Evolutionary conservation across 2,888 invertebrate species (phyloP), one percentile per base, ranked within the genome.

Genomic region (Junonia oenone): DNA sequence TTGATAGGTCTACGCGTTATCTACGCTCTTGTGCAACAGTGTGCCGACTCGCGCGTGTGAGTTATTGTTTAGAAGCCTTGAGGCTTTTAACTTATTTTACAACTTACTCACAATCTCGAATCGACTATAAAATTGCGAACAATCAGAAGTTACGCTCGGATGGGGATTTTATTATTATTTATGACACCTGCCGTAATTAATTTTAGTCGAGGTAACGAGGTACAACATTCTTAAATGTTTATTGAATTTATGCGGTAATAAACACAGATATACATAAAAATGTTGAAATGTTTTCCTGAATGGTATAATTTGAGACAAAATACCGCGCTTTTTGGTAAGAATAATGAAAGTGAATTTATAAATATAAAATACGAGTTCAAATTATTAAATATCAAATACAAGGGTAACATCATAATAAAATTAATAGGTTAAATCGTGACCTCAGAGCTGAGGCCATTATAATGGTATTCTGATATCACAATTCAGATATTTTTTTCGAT

Each of bases 351-450:
- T 19, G 31, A 46, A 33, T 45, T 33, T 31, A 14, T 62, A 48
- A 59, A 64, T 29, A 19, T 61, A 50, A 60, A 64, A 69, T 65
- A 72, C 75, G 76, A 76, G 75, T 72, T 66, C 43, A 50, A 51
- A 58, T 59, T 62, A 55, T 51, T 53, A 54, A 57, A 56, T 38
- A 50, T 49, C 9, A 56, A 54, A 73, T 62, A 76, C 87, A 87
- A 89, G 88, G 88, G 82, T 81, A 87, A 87, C 85, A 68, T 69
- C 83, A 73, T 81, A 76, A 88, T 88, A 82, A 85, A 88, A 81
- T 75, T 77, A 80, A 82, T 83, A 81, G 75, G 73, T 76, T 72
- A 78, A 82, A 80, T 78, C 73, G 63, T 78, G 84, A 79, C 84
- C 84, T 89, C 76, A 76, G 72, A 71, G 68, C 68, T 78, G 78